Evolutionary conservation across 1,140 invertebrate species (phyloP).

Genomic region (Brachionus rubens): DNA sequence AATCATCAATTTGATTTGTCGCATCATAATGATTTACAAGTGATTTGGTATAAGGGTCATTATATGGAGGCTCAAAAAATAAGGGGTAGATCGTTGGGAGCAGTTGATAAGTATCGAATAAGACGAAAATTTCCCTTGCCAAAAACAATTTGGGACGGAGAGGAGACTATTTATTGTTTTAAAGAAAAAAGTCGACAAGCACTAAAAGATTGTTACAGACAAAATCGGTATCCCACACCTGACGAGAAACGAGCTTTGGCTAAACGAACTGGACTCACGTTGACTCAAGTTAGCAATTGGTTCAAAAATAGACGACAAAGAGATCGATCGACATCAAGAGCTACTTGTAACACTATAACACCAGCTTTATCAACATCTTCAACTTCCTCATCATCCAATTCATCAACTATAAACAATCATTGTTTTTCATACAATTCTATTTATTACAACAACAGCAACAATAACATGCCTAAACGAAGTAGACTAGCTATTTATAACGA

Average conservation of each 20-base stretch:
- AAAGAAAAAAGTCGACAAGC: slow-evolving; percentile 75
- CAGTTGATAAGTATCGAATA: slow-evolving; percentile 90
- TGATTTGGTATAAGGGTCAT: slow-evolving; percentile 69
- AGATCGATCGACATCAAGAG: slow-evolving; percentile 74
- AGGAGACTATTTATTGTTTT: slow-evolving; percentile 97
- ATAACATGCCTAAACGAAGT: slow-evolving; percentile 1
- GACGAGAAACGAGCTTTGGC: slow-evolving; percentile 91
- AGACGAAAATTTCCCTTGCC: slow-evolving; percentile 93
- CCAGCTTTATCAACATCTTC: slow-evolving; percentile 17
- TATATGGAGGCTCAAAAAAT: slow-evolving; percentile 90
- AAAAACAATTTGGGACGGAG: slow-evolving; percentile 97
- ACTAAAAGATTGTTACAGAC: slow-evolving; percentile 76
- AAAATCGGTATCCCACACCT: slow-evolving; percentile 88
- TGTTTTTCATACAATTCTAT: background rate
- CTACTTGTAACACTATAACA: slow-evolving; percentile 41
- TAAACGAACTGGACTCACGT: slow-evolving; percentile 90
- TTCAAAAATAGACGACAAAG: slow-evolving; percentile 86
- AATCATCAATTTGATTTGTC: slow-evolving; percentile 89
- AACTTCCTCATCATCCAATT: slow-evolving; percentile 30
- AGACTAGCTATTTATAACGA: background rate
- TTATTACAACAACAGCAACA: background rate
- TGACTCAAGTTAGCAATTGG: slow-evolving; percentile 95
- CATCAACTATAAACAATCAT: background rate
- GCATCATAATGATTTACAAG: slow-evolving; percentile 92
- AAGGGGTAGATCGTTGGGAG: slow-evolving; percentile 83